phyloP scores from a whole-genome alignment of 1,140 invertebrate genomes.

The Oreohelix idahoensis region DNA sequence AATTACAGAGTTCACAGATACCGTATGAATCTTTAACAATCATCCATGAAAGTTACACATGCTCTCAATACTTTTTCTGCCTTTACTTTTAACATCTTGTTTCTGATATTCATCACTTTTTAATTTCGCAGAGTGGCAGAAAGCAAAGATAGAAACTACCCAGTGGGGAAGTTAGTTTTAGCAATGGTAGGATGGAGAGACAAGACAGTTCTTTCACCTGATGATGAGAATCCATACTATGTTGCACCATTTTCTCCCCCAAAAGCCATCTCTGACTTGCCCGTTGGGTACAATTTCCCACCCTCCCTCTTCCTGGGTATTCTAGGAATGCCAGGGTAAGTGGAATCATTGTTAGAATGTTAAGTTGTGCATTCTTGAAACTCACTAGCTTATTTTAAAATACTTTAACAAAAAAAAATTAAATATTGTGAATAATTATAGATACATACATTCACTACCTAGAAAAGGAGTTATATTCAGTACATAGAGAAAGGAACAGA shows the following conservation, averaged over 20 bases:
- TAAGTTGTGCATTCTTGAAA: no score
- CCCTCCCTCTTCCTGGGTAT: conserved; percentile 49
- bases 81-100: neutral
- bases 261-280: conserved; percentile 25
- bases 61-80: no score
- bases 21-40: no score
- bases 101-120: neutral
- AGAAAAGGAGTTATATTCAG: no score
- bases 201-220: conserved; percentile 4
- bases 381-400: no score
- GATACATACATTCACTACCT: no score
- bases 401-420: no score
- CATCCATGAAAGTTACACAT: no score
- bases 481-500: no score
- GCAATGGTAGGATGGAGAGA: conserved; percentile 14
- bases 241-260: neutral
- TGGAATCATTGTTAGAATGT: neutral
- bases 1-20: no score
- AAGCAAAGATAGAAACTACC: conserved; percentile 7
- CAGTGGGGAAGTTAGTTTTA: conserved; percentile 8
- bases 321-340: conserved; percentile 59
- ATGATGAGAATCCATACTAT: neutral
- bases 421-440: no score
- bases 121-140: conserved; percentile 4
- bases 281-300: conserved; percentile 45